These are phyloP conservation scores for Bos indicus DNA, from an alignment of 2,113 vertebrate genomes.

Conservation along the genomic window DNA sequence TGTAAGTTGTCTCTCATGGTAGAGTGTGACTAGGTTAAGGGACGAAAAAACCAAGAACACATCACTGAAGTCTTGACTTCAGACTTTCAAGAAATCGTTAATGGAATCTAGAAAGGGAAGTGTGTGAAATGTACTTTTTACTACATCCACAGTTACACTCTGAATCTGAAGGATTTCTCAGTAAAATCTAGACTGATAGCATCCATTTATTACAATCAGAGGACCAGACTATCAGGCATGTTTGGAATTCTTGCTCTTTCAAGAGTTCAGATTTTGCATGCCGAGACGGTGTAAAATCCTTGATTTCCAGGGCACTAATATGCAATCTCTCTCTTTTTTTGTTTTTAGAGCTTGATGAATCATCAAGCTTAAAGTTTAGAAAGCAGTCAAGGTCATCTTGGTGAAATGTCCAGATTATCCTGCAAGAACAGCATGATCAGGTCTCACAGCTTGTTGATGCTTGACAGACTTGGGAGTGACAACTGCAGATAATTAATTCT, in stretches of 20 bases:
- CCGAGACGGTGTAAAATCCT: conserved; percentile 26
- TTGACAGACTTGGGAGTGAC: not conserved
- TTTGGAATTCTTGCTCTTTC: conserved; percentile 54
- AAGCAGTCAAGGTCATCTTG: conserved; percentile 29
- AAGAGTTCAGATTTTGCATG: conserved; percentile 51
- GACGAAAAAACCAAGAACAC: conserved; percentile 19
- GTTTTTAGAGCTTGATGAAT: not conserved
- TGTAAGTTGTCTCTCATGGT: not conserved
- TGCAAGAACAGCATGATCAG: not conserved
- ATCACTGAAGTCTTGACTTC: conserved; percentile 38
- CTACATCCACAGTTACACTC: not conserved
- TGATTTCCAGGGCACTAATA: conserved; percentile 32
- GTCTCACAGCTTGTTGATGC: not conserved
- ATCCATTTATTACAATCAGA: conserved; percentile 21
- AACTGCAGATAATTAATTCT: not conserved
- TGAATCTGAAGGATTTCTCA: conserved; percentile 27
- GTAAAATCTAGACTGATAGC: conserved; percentile 10
- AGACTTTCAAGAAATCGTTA: conserved; percentile 33
- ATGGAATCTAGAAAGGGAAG: conserved; percentile 30
- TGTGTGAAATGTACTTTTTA: not conserved
- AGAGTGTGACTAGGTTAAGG: conserved; percentile 34
- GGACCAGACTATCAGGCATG: conserved; percentile 46
- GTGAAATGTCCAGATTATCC: conserved; percentile 28
- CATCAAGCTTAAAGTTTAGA: conserved; percentile 45
- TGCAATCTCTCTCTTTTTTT: not conserved